These are phyloP conservation scores for Serripes groenlandicus DNA, from an alignment of 2,888 invertebrate species.

Conservation along the genomic window DNA sequence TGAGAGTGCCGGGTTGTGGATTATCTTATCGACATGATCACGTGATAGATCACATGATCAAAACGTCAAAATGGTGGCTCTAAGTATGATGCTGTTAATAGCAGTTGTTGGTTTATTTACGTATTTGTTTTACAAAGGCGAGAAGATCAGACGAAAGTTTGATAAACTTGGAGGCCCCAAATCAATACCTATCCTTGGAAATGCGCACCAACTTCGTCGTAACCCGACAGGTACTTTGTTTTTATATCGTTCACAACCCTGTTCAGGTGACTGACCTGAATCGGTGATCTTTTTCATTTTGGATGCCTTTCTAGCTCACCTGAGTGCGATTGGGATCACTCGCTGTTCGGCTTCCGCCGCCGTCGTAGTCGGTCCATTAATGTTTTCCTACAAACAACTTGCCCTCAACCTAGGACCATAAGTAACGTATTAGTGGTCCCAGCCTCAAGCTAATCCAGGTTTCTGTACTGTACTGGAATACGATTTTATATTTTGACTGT, in stretches of 20 bases:
- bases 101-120: slow-evolving; percentile 58
- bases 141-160: slow-evolving; percentile 86
- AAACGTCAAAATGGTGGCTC: slow-evolving; percentile 71
- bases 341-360: too few species aligned
- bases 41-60: slow-evolving; percentile 2
- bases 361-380: too few species aligned
- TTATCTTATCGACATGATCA: not conserved
- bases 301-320: too few species aligned
- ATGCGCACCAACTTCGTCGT: slow-evolving; percentile 88
- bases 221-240: slow-evolving; percentile 37
- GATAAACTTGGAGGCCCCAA: slow-evolving; percentile 89
- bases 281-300: too few species aligned
- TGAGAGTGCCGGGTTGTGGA: too few species aligned
- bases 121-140: slow-evolving; percentile 65
- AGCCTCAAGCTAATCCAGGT: too few species aligned
- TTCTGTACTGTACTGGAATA: too few species aligned
- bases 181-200: slow-evolving; percentile 89
- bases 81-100: slow-evolving; percentile 42
- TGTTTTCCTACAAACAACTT: too few species aligned
- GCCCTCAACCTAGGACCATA: too few species aligned
- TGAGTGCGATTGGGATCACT: too few species aligned
- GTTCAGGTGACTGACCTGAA: not conserved
- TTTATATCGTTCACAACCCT: not conserved
- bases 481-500: too few species aligned
- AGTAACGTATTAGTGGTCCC: too few species aligned